These are phyloP conservation scores for Sphyrna mokarran DNA, from an alignment of 2,113 vertebrate genomes.

Conservation along the genomic window DNA sequence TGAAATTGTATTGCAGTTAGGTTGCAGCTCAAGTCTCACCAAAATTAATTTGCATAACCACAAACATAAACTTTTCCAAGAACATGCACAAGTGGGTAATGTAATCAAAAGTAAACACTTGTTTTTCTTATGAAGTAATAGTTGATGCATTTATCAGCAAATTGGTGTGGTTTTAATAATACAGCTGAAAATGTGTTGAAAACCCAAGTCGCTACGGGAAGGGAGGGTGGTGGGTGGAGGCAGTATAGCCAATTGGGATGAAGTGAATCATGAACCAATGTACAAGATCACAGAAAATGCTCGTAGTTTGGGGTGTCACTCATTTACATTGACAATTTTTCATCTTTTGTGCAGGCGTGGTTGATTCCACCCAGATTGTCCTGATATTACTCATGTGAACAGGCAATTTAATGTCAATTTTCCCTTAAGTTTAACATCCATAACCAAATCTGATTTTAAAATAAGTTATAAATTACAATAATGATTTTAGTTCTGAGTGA, in stretches of 20 bases:
- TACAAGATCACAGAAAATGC: background rate
- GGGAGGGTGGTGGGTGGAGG: background rate
- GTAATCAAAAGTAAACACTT: background rate
- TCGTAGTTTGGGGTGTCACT: background rate
- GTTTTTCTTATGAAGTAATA: background rate
- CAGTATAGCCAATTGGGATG: no score
- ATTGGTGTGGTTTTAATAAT: background rate
- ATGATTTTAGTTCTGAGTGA: background rate
- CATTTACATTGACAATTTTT: background rate
- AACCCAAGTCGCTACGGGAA: no score
- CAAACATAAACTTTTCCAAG: background rate
- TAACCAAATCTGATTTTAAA: background rate
- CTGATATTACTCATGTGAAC: background rate
- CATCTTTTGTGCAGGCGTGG: background rate
- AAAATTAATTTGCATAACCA: background rate
- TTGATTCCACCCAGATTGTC: background rate
- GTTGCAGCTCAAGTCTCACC: background rate
- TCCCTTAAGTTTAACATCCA: background rate
- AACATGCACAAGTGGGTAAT: background rate
- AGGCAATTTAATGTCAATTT: background rate
- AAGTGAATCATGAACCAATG: background rate
- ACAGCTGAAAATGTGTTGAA: background rate
- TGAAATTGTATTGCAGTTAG: background rate
- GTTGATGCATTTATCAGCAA: background rate
- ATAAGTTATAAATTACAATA: background rate